These are phyloP conservation scores for Sympetrum striolatum DNA, from an alignment of 2,888 invertebrate genomes.

Conservation along the genomic window DNA sequence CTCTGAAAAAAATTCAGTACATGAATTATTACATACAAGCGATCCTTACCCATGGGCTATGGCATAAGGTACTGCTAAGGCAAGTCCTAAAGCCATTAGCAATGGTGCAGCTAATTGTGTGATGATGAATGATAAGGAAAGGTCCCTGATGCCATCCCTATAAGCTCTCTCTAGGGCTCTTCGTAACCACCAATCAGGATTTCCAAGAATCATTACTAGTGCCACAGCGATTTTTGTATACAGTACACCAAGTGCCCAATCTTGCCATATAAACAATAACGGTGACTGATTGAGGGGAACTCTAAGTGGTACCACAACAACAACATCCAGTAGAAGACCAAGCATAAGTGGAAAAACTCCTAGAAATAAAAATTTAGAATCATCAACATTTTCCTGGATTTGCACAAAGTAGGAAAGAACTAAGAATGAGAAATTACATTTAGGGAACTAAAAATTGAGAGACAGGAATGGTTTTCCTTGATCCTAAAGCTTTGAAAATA, in stretches of 20 bases:
- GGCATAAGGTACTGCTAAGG: constrained; percentile 92
- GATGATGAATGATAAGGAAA: constrained; percentile 87
- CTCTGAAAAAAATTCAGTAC: too few species aligned
- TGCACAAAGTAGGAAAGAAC: not conserved
- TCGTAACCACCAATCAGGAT: constrained; percentile 94
- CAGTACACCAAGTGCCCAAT: constrained; percentile 97
- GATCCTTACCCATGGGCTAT: constrained; percentile 69
- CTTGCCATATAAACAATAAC: constrained; percentile 88
- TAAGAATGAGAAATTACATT: too few species aligned
- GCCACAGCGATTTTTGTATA: constrained; percentile 98
- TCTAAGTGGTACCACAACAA: constrained; percentile 86
- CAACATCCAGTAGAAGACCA: constrained; percentile 89
- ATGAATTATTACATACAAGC: too few species aligned
- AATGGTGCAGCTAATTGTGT: constrained; percentile 88
- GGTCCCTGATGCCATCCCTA: constrained; percentile 90
- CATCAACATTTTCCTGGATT: not conserved
- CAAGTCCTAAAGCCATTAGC: constrained; percentile 85
- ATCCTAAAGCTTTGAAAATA: too few species aligned
- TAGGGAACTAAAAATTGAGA: too few species aligned
- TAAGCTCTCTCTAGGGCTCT: constrained; percentile 92
- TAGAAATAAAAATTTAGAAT: not conserved
- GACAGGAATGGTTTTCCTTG: too few species aligned
- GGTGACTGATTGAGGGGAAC: constrained; percentile 93
- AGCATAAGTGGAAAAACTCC: constrained; percentile 92
- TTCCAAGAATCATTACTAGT: constrained; percentile 85